Base-by-base conservation (phyloP, 2,113 vertebrate species). In the Myotis davidii region DNA sequence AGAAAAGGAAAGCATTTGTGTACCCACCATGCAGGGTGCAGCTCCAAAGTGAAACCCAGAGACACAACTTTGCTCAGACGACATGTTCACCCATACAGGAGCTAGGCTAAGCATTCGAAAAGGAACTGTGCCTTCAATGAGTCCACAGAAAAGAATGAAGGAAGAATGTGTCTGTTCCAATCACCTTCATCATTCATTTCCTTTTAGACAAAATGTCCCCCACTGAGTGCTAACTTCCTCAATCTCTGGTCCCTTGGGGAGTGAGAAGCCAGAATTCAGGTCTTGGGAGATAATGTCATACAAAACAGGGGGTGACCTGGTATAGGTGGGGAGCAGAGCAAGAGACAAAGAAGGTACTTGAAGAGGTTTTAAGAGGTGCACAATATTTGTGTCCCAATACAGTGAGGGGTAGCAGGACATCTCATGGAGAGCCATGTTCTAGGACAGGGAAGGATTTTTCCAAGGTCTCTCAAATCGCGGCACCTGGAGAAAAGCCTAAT, bases 21-120 rank as follows among this genome's bases (percentile, higher is more conserved):
- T 1, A 0, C 9, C 39, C 17, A 3, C 65, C 61, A 16, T 3
- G 2, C 29, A 20, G 18, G 11, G 10, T 8, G 9, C 4, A 73
- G 34, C 61, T 67, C 6, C 56, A 48, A 17, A 48, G 18, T 9
- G 25, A 72, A 3, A 20, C 29, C 29, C 23, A 27, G 42, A 74
- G 54, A 74, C 16, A 32, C 37, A 52, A 72, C 70, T 16, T 7
- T 32, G 32, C 23, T 64, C n/a, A 25, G 42, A 18, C 0, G 3
- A 0, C n/a, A 39, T 6, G 16, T 52, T 45, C 39, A 34, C 37
- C 76, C 5, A 42, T 4, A 16, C 0, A 20, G 0, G 3, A 32
- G 20, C 7, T n/a, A 45, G 5, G 17, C 4, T 23, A 64, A 20
- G 4, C 2, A 21, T 25, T n/a, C 18, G 8, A 5, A 70, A 37